Evolutionary conservation across 2,888 invertebrate genomes (phyloP).

Genomic region (Hoplodrina ambigua): DNA sequence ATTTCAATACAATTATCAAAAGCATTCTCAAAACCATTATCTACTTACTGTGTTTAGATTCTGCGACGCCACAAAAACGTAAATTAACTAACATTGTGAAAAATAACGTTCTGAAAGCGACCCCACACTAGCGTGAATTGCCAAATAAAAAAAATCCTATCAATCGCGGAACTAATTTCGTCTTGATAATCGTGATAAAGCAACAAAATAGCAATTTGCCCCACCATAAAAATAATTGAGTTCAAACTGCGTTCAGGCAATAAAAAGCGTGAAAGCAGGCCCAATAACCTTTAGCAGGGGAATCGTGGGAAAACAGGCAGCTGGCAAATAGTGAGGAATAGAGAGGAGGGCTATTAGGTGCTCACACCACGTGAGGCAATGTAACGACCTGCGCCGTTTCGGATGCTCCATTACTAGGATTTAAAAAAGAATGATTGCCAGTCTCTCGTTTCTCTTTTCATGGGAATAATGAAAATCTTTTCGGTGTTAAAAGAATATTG

Average conservation of each 20-base stretch:
- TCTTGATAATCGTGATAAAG: conserved; percentile 89
- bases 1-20: conserved; percentile 26
- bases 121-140: conserved; percentile 65
- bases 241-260: conserved; percentile 90
- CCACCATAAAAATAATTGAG: conserved; percentile 90
- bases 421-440: conserved; percentile 70
- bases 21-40: conserved; percentile 20
- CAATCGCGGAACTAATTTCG: conserved; percentile 87
- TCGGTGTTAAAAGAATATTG: conserved; percentile 40
- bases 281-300: conserved; percentile 88
- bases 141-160: conserved; percentile 77
- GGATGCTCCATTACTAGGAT: conserved; percentile 78
- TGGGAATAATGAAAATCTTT: conserved; percentile 59
- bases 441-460: conserved; percentile 57
- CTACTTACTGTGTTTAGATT: conserved; percentile 21
- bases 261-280: conserved; percentile 90
- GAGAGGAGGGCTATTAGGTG: conserved; percentile 84
- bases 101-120: conserved; percentile 51
- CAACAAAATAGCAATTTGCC: conserved; percentile 90
- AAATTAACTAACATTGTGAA: conserved; percentile 48
- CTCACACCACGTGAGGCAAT: conserved; percentile 82
- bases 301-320: conserved; percentile 85
- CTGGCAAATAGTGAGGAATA: conserved; percentile 86
- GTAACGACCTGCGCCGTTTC: conserved; percentile 81
- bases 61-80: conserved; percentile 42